Base-by-base conservation (phyloP, 2,113 vertebrate genomes). In the Ivindomyrus marchei region DNA sequence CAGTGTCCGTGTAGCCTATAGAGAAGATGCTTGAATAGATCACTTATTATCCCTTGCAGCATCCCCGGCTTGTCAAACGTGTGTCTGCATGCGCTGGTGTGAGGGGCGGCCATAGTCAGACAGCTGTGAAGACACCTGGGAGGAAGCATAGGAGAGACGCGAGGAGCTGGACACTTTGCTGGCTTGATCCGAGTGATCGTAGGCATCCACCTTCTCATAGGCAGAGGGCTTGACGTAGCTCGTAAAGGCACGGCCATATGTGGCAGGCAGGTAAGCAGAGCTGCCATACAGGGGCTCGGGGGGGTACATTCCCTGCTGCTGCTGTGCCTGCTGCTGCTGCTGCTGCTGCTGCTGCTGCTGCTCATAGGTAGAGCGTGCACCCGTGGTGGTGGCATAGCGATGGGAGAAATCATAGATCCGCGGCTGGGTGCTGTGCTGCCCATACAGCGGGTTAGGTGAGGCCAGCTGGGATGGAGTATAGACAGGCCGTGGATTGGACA, bases 1-100 rank as follows among this genome's bases (percentile, higher is more conserved):
- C 42, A 74, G 36, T 53, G 6, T 39, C 45, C 46, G 17, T 87
- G 24, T 85, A 49, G 84, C 46, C 27, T 70, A n/a, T 49, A 36
- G 89, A 84, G 45, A 17, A 11, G 36, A 52, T 27, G 49, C 45
- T 58, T 6, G 90, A 90, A 92, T 88, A 77, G 70, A 70, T 93
- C 91, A 91, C 42, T 88, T n/a, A 50, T 90, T 10, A 77, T 36
- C 77, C 31, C n/a, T 21, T 11, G 45, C 87, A 84, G 88, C 87
- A 42, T 27, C 27, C 27, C 15, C 0, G 91, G 91, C 92, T 62
- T 74, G 80, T 98, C 96, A 98, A 93, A 98, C 97, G 2, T 98
- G 97, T 88, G 97, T 98, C 94, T 98, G 97, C 96, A 98, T 98
- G 89, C 97, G 97, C 1, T 94, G 94, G 27, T 98, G 97, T 45